These are phyloP conservation scores for Pantherophis guttatus DNA, from an alignment of 2,113 vertebrate genomes.

Conservation along the genomic window DNA sequence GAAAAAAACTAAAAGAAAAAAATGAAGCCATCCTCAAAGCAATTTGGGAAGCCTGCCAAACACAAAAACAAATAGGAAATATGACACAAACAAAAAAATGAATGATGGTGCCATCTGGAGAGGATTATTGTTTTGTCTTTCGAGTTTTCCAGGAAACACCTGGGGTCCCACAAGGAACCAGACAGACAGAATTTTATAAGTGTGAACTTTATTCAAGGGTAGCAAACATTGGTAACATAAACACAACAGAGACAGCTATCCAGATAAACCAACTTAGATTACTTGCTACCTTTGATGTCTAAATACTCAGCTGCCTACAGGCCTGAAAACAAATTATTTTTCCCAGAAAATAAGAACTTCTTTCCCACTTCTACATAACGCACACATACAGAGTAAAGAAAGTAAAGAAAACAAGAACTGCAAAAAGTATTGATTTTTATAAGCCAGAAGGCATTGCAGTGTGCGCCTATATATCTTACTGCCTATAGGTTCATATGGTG, in stretches of 20 bases:
- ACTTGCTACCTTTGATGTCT: background rate
- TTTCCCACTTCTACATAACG: background rate
- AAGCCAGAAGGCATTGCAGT: background rate
- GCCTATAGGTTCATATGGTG: background rate
- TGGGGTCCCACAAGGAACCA: conserved; percentile 22
- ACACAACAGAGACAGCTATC: background rate
- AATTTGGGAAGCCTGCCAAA: conserved; percentile 26
- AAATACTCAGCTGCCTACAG: background rate
- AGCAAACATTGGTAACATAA: conserved; percentile 2
- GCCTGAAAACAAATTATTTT: background rate
- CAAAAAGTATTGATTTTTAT: background rate
- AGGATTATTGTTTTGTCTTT: conserved; percentile 30
- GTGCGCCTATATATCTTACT: background rate
- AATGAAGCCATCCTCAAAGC: conserved; percentile 7
- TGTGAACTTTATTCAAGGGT: background rate
- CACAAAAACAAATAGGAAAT: conserved; percentile 44
- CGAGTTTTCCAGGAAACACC: conserved; percentile 40
- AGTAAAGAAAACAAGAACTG: background rate
- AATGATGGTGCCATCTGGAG: conserved; percentile 46
- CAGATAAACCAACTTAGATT: background rate
- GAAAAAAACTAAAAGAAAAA: background rate
- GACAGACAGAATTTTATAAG: conserved; percentile 22
- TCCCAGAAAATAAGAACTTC: background rate
- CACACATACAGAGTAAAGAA: background rate
- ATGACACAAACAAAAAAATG: conserved; percentile 26